Percentiles rank a stretch among this genome's conserved stretches.
These are phyloP conservation scores for Drosophila fungiperda DNA, from an alignment of 2,888 invertebrate genomes.

Conservation along the genomic window DNA sequence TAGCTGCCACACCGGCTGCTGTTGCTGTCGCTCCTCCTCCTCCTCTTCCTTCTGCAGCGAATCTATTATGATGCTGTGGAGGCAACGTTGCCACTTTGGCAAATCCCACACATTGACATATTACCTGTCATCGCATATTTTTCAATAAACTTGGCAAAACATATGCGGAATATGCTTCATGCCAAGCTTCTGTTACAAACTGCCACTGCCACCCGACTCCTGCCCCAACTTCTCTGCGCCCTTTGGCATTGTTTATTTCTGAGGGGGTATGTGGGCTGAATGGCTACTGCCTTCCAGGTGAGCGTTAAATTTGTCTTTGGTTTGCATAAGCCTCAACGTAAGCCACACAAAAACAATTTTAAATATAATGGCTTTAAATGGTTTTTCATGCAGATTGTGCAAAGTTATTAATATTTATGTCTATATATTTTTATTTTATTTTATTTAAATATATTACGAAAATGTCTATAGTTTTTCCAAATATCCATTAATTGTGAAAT, in stretches of 20 bases:
- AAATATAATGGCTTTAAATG: slow-evolving; percentile 15
- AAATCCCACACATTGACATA: slow-evolving; percentile 81
- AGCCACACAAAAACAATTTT: slow-evolving; percentile 12
- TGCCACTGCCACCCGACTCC: neutral
- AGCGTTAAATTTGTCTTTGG: slow-evolving; percentile 27
- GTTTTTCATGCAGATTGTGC: neutral
- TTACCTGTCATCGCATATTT: slow-evolving; percentile 81
- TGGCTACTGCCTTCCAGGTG: slow-evolving; percentile 19
- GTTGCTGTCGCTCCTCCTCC: neutral
- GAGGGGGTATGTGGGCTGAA: neutral
- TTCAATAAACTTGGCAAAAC: slow-evolving; percentile 80
- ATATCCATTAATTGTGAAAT: slow-evolving; percentile 13
- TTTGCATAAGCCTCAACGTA: slow-evolving; percentile 27
- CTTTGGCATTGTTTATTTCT: slow-evolving; percentile 4
- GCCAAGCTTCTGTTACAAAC: slow-evolving; percentile 38
- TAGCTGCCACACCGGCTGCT: neutral
- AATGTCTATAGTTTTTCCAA: neutral
- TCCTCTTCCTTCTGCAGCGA: slow-evolving; percentile 34
- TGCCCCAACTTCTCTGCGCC: neutral
- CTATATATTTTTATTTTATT: neutral
- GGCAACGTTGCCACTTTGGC: slow-evolving; percentile 66
- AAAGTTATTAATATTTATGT: neutral
- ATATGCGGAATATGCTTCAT: slow-evolving; percentile 53
- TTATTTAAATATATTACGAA: neutral
- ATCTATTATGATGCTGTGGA: slow-evolving; percentile 63